Conservation (phyloP, 2,797 vertebrate species). For the Alcedo atthis region DNA sequence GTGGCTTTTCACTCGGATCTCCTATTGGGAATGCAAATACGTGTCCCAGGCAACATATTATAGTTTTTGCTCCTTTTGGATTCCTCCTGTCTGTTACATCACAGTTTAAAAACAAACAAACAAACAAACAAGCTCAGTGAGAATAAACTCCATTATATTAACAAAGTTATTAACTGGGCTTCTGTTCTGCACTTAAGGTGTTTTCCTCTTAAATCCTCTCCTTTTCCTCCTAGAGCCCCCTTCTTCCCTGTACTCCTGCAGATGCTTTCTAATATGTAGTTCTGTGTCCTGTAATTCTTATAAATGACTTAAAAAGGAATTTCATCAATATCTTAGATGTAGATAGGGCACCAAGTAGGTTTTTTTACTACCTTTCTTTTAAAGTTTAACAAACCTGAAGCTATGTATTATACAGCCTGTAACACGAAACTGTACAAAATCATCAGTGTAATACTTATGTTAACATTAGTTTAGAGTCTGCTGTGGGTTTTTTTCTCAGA, state of each 20-base stretch:
- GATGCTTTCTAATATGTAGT: neutral
- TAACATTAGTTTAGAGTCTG: neutral
- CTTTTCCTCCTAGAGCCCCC: neutral
- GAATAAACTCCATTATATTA: neutral
- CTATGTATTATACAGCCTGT: neutral
- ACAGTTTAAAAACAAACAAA: neutral
- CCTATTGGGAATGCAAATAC: neutral
- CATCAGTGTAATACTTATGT: neutral
- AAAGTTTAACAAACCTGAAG: neutral
- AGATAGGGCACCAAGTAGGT: neutral
- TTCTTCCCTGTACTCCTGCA: neutral
- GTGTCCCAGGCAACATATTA: neutral
- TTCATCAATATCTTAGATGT: neutral
- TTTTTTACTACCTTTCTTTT: neutral
- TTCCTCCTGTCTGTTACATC: neutral
- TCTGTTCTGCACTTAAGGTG: neutral
- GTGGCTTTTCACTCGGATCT: neutral
- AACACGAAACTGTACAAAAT: neutral
- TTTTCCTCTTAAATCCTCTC: neutral
- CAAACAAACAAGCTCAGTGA: neutral
- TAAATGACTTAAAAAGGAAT: neutral
- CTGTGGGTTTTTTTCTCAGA: conserved; percentile 50
- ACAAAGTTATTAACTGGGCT: neutral
- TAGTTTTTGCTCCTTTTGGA: neutral
- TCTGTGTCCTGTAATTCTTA: neutral